Evolutionary conservation across 2,888 invertebrate species (phyloP).

Genomic region (Cancer borealis): DNA sequence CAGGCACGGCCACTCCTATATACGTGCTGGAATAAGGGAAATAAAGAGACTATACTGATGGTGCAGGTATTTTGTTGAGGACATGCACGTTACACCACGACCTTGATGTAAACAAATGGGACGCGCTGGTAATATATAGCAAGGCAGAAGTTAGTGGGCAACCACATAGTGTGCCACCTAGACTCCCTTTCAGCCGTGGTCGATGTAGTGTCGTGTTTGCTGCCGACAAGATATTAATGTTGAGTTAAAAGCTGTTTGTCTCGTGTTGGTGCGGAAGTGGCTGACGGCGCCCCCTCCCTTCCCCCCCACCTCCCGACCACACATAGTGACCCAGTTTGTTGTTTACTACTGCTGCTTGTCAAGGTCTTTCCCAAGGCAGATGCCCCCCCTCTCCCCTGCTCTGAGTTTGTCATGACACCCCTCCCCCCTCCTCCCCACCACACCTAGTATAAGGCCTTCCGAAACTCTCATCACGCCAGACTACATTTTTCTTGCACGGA

Average conservation of each 20-base stretch:
- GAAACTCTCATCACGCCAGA: neutral
- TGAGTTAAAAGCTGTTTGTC: slow-evolving; percentile 20
- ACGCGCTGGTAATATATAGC: neutral
- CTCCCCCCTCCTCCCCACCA: neutral
- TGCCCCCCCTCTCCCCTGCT: neutral
- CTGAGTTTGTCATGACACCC: neutral
- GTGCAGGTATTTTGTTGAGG: neutral
- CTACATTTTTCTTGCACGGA: neutral
- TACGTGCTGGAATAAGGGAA: neutral
- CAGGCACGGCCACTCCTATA: neutral
- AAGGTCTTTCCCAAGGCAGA: slow-evolving; percentile 9
- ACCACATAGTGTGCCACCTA: neutral
- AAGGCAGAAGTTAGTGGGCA: neutral
- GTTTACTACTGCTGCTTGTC: neutral
- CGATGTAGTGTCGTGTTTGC: neutral
- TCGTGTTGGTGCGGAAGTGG: neutral
- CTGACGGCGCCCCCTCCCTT: neutral
- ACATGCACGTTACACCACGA: neutral
- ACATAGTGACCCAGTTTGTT: neutral
- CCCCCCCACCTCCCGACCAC: neutral
- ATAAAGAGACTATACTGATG: neutral
- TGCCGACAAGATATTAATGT: neutral
- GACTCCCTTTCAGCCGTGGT: neutral
- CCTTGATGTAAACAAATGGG: neutral
- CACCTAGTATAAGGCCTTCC: neutral